Percentiles rank a stretch among this genome's conserved stretches.
Evolutionary conservation across 2,888 invertebrate genomes (phyloP).

Genomic region (Conus canariensis): DNA sequence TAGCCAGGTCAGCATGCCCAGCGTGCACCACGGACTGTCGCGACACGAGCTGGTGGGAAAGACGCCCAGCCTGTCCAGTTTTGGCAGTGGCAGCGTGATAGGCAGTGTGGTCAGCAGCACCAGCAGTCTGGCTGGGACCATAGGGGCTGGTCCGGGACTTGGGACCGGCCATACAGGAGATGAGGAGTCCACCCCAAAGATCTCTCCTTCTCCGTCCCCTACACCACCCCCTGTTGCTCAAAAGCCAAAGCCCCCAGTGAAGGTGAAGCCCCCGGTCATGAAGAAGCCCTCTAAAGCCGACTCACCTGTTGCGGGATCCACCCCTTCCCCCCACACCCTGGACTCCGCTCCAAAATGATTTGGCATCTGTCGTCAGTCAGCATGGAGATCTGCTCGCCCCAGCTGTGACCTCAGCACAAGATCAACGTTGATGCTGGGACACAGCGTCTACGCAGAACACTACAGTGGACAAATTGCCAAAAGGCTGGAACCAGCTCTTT

Average conservation of each 20-base stretch:
- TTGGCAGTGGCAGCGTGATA: conserved; percentile 32
- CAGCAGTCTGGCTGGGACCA: conserved; percentile 24
- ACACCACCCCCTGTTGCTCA: conserved; percentile 72
- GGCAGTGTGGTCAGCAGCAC: conserved; percentile 30
- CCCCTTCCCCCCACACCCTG: conserved; percentile 39
- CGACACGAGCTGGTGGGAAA: background rate
- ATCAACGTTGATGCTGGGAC: background rate
- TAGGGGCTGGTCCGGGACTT: background rate
- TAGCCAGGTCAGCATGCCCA: conserved; percentile 45
- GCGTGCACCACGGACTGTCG: conserved; percentile 36
- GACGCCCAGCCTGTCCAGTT: conserved; percentile 30
- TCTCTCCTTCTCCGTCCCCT: conserved; percentile 27
- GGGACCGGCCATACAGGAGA: background rate
- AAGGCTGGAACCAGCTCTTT: conserved; percentile 11
- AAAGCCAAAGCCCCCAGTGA: conserved; percentile 76
- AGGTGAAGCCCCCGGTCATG: conserved; percentile 90
- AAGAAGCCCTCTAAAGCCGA: conserved; percentile 80
- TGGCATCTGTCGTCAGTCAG: background rate
- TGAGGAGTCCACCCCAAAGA: background rate
- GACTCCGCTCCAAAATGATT: conserved; percentile 25
- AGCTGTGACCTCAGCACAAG: background rate
- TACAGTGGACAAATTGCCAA: conserved; percentile 13
- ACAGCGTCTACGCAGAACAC: conserved; percentile 20
- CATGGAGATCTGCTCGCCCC: conserved; percentile 17
- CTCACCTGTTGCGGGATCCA: conserved; percentile 43